A percentile compares a stretch with the other conserved stretches of the same genome.
These are phyloP conservation scores for Brevimyrus niger DNA, from an alignment of 2,113 vertebrate species.

Conservation along the genomic window DNA sequence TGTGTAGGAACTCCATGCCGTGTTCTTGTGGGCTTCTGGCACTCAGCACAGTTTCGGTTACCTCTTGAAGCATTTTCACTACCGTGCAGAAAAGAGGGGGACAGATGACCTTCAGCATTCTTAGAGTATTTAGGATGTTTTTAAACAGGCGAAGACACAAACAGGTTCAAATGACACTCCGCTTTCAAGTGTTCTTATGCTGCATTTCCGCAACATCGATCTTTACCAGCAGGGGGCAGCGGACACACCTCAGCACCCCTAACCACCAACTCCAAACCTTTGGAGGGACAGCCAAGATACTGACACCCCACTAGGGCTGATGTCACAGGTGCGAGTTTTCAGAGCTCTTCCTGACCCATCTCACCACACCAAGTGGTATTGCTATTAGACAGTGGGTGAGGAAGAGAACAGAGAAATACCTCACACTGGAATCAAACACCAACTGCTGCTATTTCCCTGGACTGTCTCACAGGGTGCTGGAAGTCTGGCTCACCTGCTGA, in stretches of 20 bases:
- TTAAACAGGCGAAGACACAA: background rate
- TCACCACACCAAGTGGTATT: background rate
- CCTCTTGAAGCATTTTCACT: background rate
- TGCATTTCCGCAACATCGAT: background rate
- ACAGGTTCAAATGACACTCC: background rate
- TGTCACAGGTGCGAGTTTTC: background rate
- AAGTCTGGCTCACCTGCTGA: background rate
- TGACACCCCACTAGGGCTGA: background rate
- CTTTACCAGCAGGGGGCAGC: background rate
- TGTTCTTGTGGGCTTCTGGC: background rate
- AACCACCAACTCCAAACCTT: background rate
- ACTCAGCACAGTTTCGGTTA: background rate
- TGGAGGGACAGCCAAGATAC: background rate
- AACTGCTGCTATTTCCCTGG: background rate
- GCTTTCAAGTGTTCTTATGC: background rate
- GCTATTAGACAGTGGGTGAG: background rate
- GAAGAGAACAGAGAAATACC: background rate
- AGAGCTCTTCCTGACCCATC: background rate
- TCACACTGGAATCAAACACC: background rate
- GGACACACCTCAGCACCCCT: background rate
- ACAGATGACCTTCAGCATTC: background rate
- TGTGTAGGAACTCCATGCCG: background rate
- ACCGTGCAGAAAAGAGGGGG: background rate
- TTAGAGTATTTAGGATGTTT: background rate
- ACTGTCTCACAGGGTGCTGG: background rate